Evolutionary conservation across 2,888 invertebrate species (phyloP), one percentile per base, ranked within the genome.

Genomic region (Pyrgus malvae): DNA sequence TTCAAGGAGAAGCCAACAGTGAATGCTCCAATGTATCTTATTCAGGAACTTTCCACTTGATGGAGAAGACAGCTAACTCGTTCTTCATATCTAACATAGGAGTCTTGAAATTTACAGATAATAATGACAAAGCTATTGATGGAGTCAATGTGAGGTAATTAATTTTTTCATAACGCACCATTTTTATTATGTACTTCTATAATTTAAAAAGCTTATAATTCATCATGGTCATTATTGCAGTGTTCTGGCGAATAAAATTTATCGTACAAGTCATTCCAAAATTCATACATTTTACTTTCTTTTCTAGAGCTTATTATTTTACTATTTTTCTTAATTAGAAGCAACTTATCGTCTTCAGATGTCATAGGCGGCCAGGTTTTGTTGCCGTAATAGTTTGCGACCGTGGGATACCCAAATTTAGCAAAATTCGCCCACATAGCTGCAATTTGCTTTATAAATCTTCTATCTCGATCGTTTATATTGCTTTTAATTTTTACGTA

Each of bases 391-490:
- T 66, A 64, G 25, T 62, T 50, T 1, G 42, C 45, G n/a, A 76
- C 76, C 16, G 83, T 83, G 37, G 89, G 87, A 53, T 82, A 58
- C 1, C 83, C 84, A 44, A 72, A 76, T 72, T 87, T 91, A 12
- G 83, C 91, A 68, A 91, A 91, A 67, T 91, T 90, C 0, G 88
- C 72, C 91, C 91, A 91, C 69, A 91, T 66, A 54, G 72, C 64
- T 4, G 86, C 66, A 55, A 91, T 76, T 61, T 80, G 66, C 55
- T 69, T 78, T 23, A 90, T 83, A 51, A 89, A 79, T 17, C 60
- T 62, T 68, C 72, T 76, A 58, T 91, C 88, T 54, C 35, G 78
- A 48, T 74, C 66, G 14, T 63, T 58, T 11, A 64, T 57, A 25
- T 73, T 64, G n/a, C 72, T 65, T 37, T 58, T 74, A 17, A 78